These are phyloP conservation scores for Helicoverpa zea DNA, from an alignment of 1,140 invertebrate species.

Conservation along the genomic window DNA sequence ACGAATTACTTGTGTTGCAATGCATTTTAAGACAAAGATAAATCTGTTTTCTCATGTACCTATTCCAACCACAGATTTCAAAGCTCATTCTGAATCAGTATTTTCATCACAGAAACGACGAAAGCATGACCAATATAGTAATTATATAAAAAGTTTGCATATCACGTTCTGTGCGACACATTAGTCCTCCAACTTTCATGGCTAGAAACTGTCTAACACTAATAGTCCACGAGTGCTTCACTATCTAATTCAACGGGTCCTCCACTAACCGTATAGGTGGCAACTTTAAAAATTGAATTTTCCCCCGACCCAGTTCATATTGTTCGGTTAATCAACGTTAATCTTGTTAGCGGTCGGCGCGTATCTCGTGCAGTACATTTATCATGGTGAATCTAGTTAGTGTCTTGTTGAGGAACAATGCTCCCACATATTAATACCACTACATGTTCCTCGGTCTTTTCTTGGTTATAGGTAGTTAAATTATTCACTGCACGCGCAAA, in stretches of 20 bases:
- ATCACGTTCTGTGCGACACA: too few species aligned
- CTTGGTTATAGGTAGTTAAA: conserved; percentile 20
- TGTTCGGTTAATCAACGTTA: conserved; percentile 71
- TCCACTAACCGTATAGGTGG: conserved; percentile 44
- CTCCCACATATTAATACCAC: conserved; percentile 38
- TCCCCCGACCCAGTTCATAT: conserved; percentile 63
- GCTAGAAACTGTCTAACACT: too few species aligned
- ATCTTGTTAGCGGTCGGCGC: conserved; percentile 64
- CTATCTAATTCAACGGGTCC: conserved; percentile 20
- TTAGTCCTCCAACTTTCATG: too few species aligned
- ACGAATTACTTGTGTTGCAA: not conserved
- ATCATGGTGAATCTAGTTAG: conserved; percentile 63
- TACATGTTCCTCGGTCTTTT: not conserved
- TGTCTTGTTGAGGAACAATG: conserved; percentile 43
- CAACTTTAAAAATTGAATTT: conserved; percentile 66
- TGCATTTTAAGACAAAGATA: not conserved
- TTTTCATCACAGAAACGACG: too few species aligned
- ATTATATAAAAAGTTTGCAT: too few species aligned
- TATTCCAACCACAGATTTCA: too few species aligned
- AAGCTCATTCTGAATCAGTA: too few species aligned
- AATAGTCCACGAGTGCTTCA: not conserved
- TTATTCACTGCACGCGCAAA: too few species aligned
- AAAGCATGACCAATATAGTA: too few species aligned
- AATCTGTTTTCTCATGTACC: too few species aligned
- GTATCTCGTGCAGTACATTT: conserved; percentile 66